phyloP scores from a whole-genome alignment of 2,113 vertebrate species.

The Daubentonia madagascariensis region DNA sequence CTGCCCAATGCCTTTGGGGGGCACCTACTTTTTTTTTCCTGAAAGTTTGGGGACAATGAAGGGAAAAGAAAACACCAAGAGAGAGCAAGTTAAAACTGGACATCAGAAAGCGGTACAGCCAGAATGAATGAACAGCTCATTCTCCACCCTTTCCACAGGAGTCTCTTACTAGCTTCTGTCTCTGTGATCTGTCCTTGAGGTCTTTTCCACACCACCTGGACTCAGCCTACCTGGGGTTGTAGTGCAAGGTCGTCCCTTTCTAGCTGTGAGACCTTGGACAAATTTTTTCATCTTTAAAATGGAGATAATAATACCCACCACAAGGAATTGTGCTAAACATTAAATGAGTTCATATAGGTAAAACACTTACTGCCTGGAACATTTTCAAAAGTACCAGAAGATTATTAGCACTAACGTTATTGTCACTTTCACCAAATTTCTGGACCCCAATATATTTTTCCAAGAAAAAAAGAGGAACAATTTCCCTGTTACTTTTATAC shows the following conservation, averaged over 20 bases:
- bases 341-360: not conserved
- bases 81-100: not conserved
- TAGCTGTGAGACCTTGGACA: not conserved
- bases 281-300: not conserved
- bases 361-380: not conserved
- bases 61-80: not conserved
- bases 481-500: not conserved
- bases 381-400: not conserved
- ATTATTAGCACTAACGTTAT: not conserved
- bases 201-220: not conserved
- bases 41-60: not conserved
- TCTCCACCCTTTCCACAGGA: not conserved
- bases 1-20: not conserved
- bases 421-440: not conserved
- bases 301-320: no score
- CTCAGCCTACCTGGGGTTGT: not conserved
- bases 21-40: no score
- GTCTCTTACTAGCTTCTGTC: not conserved
- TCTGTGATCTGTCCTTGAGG: not conserved
- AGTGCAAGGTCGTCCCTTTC: not conserved
- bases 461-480: not conserved
- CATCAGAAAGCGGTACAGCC: not conserved
- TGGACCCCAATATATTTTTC: not conserved
- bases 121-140: not conserved
- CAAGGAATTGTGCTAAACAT: not conserved